phyloP scores from a whole-genome alignment of 1,140 invertebrate genomes.

The Uloborus diversus region DNA sequence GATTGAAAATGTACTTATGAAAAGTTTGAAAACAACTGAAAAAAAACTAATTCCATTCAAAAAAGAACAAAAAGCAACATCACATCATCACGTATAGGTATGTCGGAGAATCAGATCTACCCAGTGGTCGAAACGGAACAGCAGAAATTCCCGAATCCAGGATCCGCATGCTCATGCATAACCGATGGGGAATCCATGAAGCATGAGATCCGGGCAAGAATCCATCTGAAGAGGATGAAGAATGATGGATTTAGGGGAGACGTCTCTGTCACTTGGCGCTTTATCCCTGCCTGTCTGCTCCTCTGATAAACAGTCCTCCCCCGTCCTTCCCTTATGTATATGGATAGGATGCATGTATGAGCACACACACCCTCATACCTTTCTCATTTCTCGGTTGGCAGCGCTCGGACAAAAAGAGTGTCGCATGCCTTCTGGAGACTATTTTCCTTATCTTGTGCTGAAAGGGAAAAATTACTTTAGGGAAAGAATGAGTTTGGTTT shows the following conservation, averaged over 20 bases:
- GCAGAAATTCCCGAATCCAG: not conserved
- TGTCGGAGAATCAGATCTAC: not conserved
- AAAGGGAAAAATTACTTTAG: too few relatives aligned
- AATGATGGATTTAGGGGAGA: slow-evolving; percentile 41
- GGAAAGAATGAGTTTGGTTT: too few relatives aligned
- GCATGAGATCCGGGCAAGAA: slow-evolving; percentile 28
- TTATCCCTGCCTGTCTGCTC: slow-evolving; percentile 35
- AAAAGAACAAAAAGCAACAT: too few relatives aligned
- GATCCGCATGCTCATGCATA: slow-evolving; percentile 46
- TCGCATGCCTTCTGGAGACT: too few relatives aligned
- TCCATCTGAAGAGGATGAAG: slow-evolving; percentile 43
- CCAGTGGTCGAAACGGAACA: slow-evolving; percentile 19
- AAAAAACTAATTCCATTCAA: too few relatives aligned
- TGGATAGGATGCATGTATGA: too few relatives aligned
- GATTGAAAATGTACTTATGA: too few relatives aligned
- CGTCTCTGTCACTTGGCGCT: slow-evolving; percentile 27
- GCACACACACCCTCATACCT: not conserved
- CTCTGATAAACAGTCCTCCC: slow-evolving; percentile 22
- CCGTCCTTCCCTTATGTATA: not conserved
- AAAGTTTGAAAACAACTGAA: too few relatives aligned
- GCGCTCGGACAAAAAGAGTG: not conserved
- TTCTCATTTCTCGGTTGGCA: slow-evolving; percentile 45
- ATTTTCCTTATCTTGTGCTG: too few relatives aligned
- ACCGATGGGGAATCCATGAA: slow-evolving; percentile 29
- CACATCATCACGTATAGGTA: too few relatives aligned